Conservation (phyloP, 2,113 vertebrate genomes). For the Lipophrys pholis region DNA sequence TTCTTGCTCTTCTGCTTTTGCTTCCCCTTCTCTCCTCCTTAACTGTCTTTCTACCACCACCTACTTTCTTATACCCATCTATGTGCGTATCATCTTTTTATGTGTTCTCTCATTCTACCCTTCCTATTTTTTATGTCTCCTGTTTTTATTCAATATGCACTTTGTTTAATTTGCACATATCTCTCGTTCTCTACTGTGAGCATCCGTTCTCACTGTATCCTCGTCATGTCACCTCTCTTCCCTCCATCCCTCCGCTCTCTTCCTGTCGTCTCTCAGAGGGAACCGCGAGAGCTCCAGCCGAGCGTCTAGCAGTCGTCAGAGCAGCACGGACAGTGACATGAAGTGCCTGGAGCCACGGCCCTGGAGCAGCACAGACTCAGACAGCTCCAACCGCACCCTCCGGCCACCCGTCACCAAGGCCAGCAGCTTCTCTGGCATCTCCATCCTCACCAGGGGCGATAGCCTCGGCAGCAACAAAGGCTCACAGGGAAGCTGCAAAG, state of each 20-base stretch:
- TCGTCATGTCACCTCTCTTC: conserved; percentile 20
- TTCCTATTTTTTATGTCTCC: conserved; percentile 7
- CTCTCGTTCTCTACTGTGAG: not conserved
- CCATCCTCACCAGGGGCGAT: conserved; percentile 96
- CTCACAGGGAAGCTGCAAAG: conserved; percentile 86
- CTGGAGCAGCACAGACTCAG: conserved; percentile 98
- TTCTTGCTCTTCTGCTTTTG: conserved; percentile 35
- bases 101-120: not conserved
- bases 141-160: not conserved
- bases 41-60: not conserved
- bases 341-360: conserved; percentile 96
- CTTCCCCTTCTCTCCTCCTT: not conserved
- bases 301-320: conserved; percentile 95
- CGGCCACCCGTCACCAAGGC: conserved; percentile 97
- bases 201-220: not conserved
- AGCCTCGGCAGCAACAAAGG: conserved; percentile 95
- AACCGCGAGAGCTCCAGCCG: conserved; percentile 91
- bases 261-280: conserved; percentile 82
- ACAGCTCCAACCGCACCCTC: conserved; percentile 92
- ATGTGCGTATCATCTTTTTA: not conserved
- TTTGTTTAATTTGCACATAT: conserved; percentile 6
- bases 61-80: conserved; percentile 14
- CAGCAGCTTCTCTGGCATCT: conserved; percentile 99
- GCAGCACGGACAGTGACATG: conserved; percentile 98
- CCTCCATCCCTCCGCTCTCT: not conserved